Conservation (phyloP, 1,140 invertebrate species). For the Odontomachus brunneus region DNA sequence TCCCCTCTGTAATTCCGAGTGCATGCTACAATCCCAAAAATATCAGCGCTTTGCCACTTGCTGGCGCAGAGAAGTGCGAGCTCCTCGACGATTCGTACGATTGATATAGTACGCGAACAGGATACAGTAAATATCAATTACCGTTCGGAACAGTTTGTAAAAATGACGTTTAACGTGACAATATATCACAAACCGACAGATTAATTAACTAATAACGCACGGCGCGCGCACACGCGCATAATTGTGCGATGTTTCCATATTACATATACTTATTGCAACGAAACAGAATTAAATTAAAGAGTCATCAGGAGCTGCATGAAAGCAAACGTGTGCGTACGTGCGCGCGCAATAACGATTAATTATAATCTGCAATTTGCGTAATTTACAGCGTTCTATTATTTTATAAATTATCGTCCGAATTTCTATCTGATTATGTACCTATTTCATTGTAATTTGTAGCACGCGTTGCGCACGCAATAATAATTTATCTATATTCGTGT, state of each 20-base stretch:
- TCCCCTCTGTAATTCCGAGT: conserved; percentile 26
- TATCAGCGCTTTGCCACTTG: neutral
- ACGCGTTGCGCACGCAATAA: neutral
- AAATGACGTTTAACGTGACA: neutral
- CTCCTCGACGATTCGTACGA: neutral
- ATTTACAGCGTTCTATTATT: neutral
- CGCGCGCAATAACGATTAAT: conserved; percentile 5
- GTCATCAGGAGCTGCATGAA: neutral
- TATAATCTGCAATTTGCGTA: neutral
- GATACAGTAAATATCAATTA: neutral
- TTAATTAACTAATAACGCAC: neutral
- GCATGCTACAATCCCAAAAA: conserved; percentile 15
- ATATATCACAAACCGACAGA: neutral
- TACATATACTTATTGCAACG: neutral
- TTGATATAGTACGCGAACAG: neutral
- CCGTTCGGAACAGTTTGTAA: neutral
- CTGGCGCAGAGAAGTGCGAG: neutral
- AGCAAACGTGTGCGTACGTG: neutral
- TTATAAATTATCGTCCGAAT: neutral
- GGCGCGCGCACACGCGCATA: neutral
- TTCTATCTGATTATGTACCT: neutral
- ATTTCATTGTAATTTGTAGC: neutral
- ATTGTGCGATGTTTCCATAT: neutral
- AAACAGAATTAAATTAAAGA: conserved; percentile 17
- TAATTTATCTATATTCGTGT: conserved; percentile 16